Percentiles rank a stretch among this genome's conserved stretches.
Conservation (phyloP, 2,113 vertebrate species). For the Struthio camelus region DNA sequence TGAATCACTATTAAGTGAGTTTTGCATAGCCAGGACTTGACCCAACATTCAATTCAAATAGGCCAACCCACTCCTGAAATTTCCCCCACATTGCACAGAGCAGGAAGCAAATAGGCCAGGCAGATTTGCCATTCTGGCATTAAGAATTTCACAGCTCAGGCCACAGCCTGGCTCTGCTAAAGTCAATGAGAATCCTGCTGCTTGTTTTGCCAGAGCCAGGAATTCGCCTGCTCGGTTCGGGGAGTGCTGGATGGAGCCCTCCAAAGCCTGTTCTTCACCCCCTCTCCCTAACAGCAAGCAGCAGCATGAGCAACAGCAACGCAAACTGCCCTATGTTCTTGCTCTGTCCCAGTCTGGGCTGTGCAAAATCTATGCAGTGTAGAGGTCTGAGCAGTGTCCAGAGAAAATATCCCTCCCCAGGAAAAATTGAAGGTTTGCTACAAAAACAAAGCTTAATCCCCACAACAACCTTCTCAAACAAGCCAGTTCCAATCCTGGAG, state of each 20-base stretch:
- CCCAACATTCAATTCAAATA: not conserved
- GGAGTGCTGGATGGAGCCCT: too few relatives aligned
- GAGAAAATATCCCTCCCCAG: not conserved
- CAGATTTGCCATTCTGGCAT: not conserved
- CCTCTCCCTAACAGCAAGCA: not conserved
- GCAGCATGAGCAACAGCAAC: not conserved
- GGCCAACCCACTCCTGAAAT: not conserved
- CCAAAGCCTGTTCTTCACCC: not conserved
- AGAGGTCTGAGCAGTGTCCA: not conserved
- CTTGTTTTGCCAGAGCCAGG: not conserved
- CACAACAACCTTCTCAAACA: not conserved
- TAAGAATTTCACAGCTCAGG: not conserved
- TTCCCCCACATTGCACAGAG: not conserved
- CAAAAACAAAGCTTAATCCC: not conserved
- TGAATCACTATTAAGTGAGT: not conserved
- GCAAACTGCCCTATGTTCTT: not conserved
- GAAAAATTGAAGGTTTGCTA: not conserved
- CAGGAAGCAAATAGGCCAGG: not conserved
- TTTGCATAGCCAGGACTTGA: not conserved
- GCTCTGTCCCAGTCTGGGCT: not conserved
- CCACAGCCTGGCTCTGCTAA: not conserved
- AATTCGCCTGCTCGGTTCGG: not conserved
- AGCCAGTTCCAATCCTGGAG: not conserved
- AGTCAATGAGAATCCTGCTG: not conserved
- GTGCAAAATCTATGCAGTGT: not conserved